phyloP scores from a whole-genome alignment of 2,113 vertebrate species.

The Cheirogaleus medius region DNA sequence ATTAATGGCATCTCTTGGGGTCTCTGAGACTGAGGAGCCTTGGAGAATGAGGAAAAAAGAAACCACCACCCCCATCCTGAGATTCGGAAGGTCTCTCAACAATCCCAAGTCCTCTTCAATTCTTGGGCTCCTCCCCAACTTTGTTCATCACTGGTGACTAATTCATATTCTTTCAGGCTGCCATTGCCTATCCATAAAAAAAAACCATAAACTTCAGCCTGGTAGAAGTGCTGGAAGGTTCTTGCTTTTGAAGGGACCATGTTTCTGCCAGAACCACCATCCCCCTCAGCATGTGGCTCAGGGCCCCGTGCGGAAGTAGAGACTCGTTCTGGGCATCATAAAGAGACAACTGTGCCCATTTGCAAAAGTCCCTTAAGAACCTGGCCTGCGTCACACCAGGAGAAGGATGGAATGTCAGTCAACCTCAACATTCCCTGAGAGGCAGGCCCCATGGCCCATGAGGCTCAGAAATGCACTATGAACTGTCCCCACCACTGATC shows the following conservation, averaged over 20 bases:
- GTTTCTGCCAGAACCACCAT: background rate
- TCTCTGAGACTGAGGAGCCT: slow-evolving; percentile 71
- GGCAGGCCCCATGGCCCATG: background rate
- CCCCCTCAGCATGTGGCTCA: background rate
- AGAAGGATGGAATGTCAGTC: background rate
- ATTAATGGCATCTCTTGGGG: slow-evolving; percentile 80
- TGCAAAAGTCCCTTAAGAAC: background rate
- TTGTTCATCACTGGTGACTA: background rate
- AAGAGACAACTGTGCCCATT: background rate
- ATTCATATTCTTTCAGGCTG: slow-evolving; percentile 4
- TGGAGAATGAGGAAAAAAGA: slow-evolving; percentile 68
- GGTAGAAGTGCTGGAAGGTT: background rate
- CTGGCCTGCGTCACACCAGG: background rate
- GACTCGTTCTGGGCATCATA: background rate
- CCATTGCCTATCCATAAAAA: slow-evolving; percentile 21
- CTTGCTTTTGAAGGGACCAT: slow-evolving; percentile 1
- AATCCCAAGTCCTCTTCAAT: slow-evolving; percentile 50
- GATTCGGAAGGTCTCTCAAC: slow-evolving; percentile 59
- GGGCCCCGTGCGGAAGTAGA: background rate
- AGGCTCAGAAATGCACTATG: background rate
- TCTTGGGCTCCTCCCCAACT: slow-evolving; percentile 57
- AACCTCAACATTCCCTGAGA: background rate
- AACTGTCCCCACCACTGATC: background rate
- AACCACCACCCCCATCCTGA: slow-evolving; percentile 37
- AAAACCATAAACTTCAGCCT: slow-evolving; percentile 15